Percentiles rank a stretch among this genome's conserved stretches.
Evolutionary conservation across 2,888 invertebrate species (phyloP).

Genomic region (Tuta absoluta): DNA sequence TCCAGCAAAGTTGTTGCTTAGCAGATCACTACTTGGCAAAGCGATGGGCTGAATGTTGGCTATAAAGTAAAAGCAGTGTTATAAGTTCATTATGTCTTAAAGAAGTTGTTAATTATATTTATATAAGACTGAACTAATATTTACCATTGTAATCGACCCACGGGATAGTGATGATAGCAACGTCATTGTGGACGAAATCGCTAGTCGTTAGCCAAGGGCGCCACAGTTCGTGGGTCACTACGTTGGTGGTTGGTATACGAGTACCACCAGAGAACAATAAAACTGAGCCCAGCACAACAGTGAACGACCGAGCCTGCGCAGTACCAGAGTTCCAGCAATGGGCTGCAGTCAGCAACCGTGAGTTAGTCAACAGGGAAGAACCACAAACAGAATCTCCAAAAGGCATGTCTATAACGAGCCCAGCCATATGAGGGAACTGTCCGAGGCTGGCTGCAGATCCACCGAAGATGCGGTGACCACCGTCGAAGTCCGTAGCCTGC

Average conservation of each 20-base stretch:
- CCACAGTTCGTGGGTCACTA: background rate
- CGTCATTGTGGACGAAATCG: conserved; percentile 24
- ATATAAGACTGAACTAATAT: no score
- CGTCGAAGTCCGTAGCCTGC: conserved; percentile 2
- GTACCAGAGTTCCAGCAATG: background rate
- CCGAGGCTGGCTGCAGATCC: background rate
- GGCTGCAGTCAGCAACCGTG: background rate
- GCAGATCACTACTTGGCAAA: conserved; percentile 50
- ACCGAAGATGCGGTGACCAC: background rate
- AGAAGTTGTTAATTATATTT: no score
- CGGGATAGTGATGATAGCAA: conserved; percentile 31
- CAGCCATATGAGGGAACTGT: background rate
- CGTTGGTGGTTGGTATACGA: background rate
- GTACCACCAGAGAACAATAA: background rate
- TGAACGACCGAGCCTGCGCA: background rate
- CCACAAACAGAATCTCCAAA: background rate
- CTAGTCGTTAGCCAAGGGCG: background rate
- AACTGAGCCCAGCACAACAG: background rate
- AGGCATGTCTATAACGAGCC: background rate
- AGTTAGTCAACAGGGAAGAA: background rate
- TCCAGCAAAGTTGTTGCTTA: conserved; percentile 46
- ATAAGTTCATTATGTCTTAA: no score
- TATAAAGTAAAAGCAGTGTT: conserved; percentile 37
- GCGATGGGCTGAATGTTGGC: conserved; percentile 48
- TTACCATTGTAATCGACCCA: conserved; percentile 21